Evolutionary conservation across 2,888 invertebrate species (phyloP), one percentile per base, ranked within the genome.

Genomic region (Dryocosmus kuriphilus): DNA sequence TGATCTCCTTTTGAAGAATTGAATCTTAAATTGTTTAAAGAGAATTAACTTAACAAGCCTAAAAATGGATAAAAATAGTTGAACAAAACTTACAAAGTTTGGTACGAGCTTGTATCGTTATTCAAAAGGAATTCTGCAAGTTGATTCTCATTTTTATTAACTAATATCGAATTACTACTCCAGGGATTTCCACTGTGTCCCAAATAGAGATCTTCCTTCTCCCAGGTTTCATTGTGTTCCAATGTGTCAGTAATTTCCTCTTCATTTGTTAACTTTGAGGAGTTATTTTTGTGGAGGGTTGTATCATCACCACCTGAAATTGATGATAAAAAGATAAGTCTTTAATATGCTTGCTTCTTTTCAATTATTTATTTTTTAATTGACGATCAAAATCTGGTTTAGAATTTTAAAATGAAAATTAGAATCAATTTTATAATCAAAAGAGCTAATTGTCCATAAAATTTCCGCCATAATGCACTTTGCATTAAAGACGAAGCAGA

Each of bases 171-270:
- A 19, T 83, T 79, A 7, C 79, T 82, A 75, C 82, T 82, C 87
- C 87, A 87, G 14, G 86, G 87, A 61, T 89, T 85, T 55, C 88
- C 87, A 75, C 87, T 87, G 75, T 82, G 85, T 46, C 86, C 87
- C 57, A 87, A 60, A 27, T 86, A 83, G 57, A 87, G 77, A 63
- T 85, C 79, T 27, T 83, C 87, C 11, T 85, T 77, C 57, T 82
- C 75, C 82, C 78, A 82, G 22, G 55, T 74, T 35, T 78, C 73
- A 65, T 60, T 57, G 35, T 41, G 24, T 24, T 65, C 16, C 22
- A 19, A 16, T 30, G 16, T 61, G 30, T 65, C 22, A 65, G n/a
- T n/a, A 51, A 51, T 9, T n/a, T n/a, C n/a, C 51, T 51, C n/a
- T 51, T n/a, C n/a, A 51, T 51, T 19, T 51, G n/a, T n/a, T 9